These are phyloP conservation scores for Drosophila paramelanica DNA, from an alignment of 2,888 invertebrate species.

Conservation along the genomic window DNA sequence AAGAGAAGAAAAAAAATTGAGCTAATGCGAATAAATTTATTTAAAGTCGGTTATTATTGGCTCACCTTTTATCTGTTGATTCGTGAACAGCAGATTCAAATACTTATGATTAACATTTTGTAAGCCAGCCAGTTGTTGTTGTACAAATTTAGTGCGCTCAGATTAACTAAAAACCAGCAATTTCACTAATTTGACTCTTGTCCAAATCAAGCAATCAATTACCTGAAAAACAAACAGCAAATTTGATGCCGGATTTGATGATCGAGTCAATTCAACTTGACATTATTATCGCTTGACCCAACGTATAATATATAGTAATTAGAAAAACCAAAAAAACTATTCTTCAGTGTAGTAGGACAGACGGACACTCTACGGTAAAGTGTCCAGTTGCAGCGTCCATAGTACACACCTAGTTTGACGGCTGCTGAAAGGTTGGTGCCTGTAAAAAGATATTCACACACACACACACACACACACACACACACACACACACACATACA, in stretches of 20 bases:
- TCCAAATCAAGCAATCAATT: slow-evolving; percentile 32
- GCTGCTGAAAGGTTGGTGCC: slow-evolving; percentile 27
- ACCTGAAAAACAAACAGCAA: slow-evolving; percentile 14
- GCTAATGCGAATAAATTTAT: slow-evolving; percentile 54
- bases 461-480: neutral
- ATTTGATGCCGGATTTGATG: slow-evolving; percentile 31
- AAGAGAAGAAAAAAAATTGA: slow-evolving; percentile 3
- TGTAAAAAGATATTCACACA: slow-evolving; percentile 6
- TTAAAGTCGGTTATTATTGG: slow-evolving; percentile 43
- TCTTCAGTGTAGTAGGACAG: neutral
- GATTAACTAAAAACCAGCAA: slow-evolving; percentile 17
- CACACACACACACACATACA: slow-evolving; percentile 2
- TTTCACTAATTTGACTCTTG: slow-evolving; percentile 40
- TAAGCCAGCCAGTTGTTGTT: slow-evolving; percentile 3
- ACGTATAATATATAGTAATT: slow-evolving; percentile 3
- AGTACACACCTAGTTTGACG: slow-evolving; percentile 42
- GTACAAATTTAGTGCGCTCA: slow-evolving; percentile 3
- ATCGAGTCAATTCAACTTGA: slow-evolving; percentile 22
- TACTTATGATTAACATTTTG: slow-evolving; percentile 14
- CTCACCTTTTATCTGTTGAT: slow-evolving; percentile 35
- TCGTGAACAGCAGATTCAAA: slow-evolving; percentile 37
- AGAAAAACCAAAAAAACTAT: neutral
- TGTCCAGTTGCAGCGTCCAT: slow-evolving; percentile 34
- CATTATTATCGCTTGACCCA: slow-evolving; percentile 30
- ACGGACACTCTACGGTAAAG: neutral